These are phyloP conservation scores for Thunnus thynnus DNA, from an alignment of 2,113 vertebrate genomes.

Conservation along the genomic window DNA sequence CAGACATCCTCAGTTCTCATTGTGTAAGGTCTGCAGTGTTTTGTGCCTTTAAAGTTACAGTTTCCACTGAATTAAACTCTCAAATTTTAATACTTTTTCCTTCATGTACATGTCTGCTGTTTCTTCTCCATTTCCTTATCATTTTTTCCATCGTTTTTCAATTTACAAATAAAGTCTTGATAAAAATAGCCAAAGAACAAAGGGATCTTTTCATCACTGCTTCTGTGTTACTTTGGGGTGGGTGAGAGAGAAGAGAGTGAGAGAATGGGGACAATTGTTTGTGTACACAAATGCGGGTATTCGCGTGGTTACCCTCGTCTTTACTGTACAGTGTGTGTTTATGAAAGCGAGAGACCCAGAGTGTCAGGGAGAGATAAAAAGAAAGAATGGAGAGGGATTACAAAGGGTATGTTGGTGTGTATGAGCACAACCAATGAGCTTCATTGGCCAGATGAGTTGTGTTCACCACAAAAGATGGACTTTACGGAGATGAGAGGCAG, in stretches of 20 bases:
- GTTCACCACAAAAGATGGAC: slow-evolving; percentile 74
- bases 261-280: slow-evolving; percentile 51
- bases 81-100: neutral
- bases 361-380: slow-evolving; percentile 47
- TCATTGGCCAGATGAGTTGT: slow-evolving; percentile 65
- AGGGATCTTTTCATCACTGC: slow-evolving; percentile 20
- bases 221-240: slow-evolving; percentile 22
- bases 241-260: slow-evolving; percentile 13
- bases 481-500: slow-evolving; percentile 72
- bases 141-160: neutral
- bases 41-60: neutral
- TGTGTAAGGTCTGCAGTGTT: neutral
- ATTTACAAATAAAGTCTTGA: neutral
- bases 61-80: neutral
- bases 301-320: slow-evolving; percentile 45
- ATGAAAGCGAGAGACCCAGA: slow-evolving; percentile 45
- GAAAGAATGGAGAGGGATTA: slow-evolving; percentile 66
- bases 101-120: neutral
- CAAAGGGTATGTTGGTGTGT: slow-evolving; percentile 61
- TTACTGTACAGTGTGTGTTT: slow-evolving; percentile 41
- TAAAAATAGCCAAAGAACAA: slow-evolving; percentile 37
- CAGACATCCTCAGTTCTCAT: neutral
- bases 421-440: slow-evolving; percentile 38
- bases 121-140: neutral
- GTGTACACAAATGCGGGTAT: slow-evolving; percentile 50